Evolutionary conservation across 2,888 invertebrate genomes (phyloP), one percentile per base, ranked within the genome.

Genomic region (Mesodorylaimus sp.): DNA sequence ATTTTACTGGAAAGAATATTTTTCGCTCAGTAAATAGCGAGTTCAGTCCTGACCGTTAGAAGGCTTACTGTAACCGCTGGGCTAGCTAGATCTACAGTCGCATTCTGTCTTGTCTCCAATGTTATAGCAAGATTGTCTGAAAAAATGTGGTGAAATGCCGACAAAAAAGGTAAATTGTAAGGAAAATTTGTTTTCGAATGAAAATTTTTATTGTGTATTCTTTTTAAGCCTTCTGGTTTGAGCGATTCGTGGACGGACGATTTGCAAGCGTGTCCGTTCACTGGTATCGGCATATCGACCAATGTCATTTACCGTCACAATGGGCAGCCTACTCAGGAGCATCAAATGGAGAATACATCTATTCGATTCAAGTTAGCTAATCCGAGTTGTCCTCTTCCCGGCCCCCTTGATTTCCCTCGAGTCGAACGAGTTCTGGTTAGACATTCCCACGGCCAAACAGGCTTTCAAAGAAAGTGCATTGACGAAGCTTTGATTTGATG

Each of bases 241-340:
- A 38, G 39, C 10, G 47, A 46, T 13, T 21, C 19, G 75, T 86
- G 84, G 85, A 86, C 84, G 0, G 86, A 87, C 66, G 85, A 83
- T 66, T 70, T 87, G 54, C 83, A 83, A 37, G 81, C 83, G 58
- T 87, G 86, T 68, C 78, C 78, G 60, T 76, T 79, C 58, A 81
- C 85, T 69, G 77, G 80, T 2, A 81, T 83, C 13, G 86, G 85
- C 21, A 80, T 78, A 67, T 81, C 83, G 25, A 77, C 77, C 23
- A 80, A 81, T 69, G 79, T 79, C 64, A 74, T 78, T 44, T 81
- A 81, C 60, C 68, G 78, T 49, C 76, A 78, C 62, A 79, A 79
- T 72, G 80, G 80, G 1, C 74, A 76, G 59, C 72, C 78, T 43
- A 75, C 76, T 58, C 77, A 79, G 58, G 78, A 77, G 54, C 79